phyloP scores from a whole-genome alignment of 1,140 invertebrate species.

The Nebria ingens region DNA sequence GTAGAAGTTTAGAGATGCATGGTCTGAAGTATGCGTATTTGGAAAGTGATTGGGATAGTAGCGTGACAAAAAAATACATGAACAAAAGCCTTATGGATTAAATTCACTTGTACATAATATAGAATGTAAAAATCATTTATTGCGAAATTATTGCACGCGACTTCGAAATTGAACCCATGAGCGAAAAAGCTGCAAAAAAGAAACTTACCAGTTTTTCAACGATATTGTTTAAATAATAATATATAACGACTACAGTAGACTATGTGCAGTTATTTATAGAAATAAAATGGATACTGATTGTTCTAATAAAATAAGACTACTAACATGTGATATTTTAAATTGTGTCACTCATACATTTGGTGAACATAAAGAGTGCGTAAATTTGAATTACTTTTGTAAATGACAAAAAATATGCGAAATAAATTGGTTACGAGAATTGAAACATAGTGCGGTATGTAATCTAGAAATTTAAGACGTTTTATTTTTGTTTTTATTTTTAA shows the following conservation, averaged over 20 bases:
- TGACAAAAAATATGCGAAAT: neutral
- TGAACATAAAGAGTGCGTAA: conserved; percentile 16
- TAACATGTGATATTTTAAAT: conserved; percentile 19
- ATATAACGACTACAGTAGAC: conserved; percentile 11
- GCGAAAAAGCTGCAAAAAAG: conserved; percentile 9
- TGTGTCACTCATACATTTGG: conserved; percentile 21
- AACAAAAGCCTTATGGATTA: conserved; percentile 17
- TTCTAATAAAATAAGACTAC: too few species aligned
- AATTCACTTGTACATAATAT: conserved; percentile 25
- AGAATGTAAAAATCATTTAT: conserved; percentile 21
- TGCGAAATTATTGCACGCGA: conserved; percentile 17
- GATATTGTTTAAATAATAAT: conserved; percentile 1
- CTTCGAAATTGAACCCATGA: neutral
- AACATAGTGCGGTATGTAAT: too few species aligned
- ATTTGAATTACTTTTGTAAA: neutral
- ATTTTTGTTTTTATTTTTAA: too few species aligned
- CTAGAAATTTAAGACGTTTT: too few species aligned
- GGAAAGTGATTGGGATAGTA: conserved; percentile 33
- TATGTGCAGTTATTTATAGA: conserved; percentile 9
- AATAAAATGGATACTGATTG: conserved; percentile 12
- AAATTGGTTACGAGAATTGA: neutral
- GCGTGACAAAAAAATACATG: conserved; percentile 19
- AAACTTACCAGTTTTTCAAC: neutral
- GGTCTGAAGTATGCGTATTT: conserved; percentile 28
- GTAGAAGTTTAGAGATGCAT: conserved; percentile 24